Evolutionary conservation across 2,888 invertebrate genomes (phyloP).

Genomic region (Scelioninae gen. 2): DNA sequence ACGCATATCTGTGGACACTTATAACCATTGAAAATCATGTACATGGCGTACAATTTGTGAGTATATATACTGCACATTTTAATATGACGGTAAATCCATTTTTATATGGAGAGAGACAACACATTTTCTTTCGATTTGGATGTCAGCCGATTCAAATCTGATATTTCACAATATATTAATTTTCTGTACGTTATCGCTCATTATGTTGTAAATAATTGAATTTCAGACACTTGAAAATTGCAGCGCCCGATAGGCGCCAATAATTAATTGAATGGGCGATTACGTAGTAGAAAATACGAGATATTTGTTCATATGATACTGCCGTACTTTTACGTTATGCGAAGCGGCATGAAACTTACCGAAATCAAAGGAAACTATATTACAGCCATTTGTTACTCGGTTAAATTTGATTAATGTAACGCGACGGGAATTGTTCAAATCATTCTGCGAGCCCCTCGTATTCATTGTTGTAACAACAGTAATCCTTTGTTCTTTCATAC

Average conservation of each 20-base stretch:
- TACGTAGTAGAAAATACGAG: constrained; percentile 30
- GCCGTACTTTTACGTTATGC: constrained; percentile 5
- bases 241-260: neutral
- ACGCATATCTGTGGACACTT: too few species aligned
- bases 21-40: too few species aligned
- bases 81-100: too few species aligned
- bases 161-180: neutral
- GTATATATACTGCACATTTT: too few species aligned
- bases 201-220: constrained; percentile 29
- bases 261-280: constrained; percentile 38
- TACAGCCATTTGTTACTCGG: constrained; percentile 18
- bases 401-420: constrained; percentile 25
- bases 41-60: too few species aligned
- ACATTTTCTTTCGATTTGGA: too few species aligned
- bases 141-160: too few species aligned
- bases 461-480: neutral
- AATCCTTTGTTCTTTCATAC: neutral
- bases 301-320: constrained; percentile 23
- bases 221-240: constrained; percentile 23
- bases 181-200: neutral
- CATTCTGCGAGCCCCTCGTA: constrained; percentile 11
- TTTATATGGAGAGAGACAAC: too few species aligned
- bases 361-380: constrained; percentile 10
- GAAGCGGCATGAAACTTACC: constrained; percentile 2
- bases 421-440: constrained; percentile 21